These are phyloP conservation scores for Eristalis arbustorum DNA, from an alignment of 2,888 invertebrate genomes.

Conservation along the genomic window DNA sequence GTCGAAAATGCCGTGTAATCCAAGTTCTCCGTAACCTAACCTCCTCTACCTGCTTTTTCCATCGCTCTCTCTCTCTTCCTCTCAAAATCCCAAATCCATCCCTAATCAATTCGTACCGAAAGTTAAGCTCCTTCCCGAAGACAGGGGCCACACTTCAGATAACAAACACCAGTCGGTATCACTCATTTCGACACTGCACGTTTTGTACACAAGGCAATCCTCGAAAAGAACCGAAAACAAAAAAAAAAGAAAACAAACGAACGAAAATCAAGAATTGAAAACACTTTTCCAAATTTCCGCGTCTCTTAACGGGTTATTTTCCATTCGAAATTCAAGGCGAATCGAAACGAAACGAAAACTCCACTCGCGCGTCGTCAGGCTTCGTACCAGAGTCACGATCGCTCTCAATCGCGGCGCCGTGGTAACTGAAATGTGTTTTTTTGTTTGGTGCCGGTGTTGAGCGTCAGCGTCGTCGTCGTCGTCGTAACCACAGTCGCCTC, in stretches of 20 bases:
- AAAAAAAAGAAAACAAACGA: no score
- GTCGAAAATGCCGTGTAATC: background rate
- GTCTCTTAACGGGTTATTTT: constrained; percentile 47
- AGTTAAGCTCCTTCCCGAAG: background rate
- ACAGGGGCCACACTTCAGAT: constrained; percentile 1
- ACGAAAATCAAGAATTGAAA: background rate
- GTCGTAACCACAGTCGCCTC: constrained; percentile 11
- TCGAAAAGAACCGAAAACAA: no score
- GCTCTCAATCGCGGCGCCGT: constrained; percentile 63
- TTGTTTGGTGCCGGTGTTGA: constrained; percentile 44
- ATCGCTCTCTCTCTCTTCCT: no score
- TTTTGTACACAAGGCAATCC: background rate
- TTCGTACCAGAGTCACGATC: constrained; percentile 52
- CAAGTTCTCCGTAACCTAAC: background rate
- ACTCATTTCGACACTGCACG: constrained; percentile 14
- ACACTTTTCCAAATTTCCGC: constrained; percentile 23
- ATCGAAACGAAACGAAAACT: constrained; percentile 21
- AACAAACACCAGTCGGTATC: constrained; percentile 10
- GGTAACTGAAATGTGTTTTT: constrained; percentile 50
- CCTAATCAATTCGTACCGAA: background rate
- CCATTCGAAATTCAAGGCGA: constrained; percentile 38
- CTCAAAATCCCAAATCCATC: background rate
- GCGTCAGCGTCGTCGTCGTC: constrained; percentile 13
- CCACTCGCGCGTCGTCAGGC: constrained; percentile 15
- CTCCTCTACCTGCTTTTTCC: background rate